phyloP scores from a whole-genome alignment of 53 echinoderm and acorn worm species.

The Antedon mediterranea region DNA sequence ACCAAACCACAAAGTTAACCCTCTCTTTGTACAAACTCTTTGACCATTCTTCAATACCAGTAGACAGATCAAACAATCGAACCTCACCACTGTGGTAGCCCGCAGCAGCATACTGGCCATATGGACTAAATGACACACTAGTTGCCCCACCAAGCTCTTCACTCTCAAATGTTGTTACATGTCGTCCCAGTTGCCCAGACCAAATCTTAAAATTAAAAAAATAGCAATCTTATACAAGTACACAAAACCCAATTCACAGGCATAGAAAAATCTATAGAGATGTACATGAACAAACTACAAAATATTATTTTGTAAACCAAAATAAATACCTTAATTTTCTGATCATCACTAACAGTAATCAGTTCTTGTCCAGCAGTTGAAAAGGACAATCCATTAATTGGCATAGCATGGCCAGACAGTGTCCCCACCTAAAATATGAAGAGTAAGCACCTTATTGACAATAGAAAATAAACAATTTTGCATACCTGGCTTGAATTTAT shows the following conservation, averaged over 20 bases:
- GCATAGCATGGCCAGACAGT: conserved; percentile 62
- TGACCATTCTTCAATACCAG: conserved; percentile 29
- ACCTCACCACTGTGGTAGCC: conserved; percentile 76
- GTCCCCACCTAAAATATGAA: conserved; percentile 54
- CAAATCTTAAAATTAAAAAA: conserved; percentile 40
- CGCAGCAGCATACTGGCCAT: conserved; percentile 39
- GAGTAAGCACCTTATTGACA: not conserved
- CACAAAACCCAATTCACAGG: too few species aligned
- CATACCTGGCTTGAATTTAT: too few species aligned
- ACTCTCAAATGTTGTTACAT: conserved; percentile 26
- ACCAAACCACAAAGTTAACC: conserved; percentile 53
- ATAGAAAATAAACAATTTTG: not conserved
- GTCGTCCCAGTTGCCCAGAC: conserved; percentile 84
- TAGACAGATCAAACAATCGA: conserved; percentile 32
- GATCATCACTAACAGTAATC: conserved; percentile 93
- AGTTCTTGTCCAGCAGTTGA: conserved; percentile 68
- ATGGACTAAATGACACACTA: conserved; percentile 37
- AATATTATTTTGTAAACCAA: too few species aligned
- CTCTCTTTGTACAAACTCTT: conserved; percentile 30
- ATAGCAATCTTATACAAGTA: not conserved
- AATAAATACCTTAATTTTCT: conserved; percentile 80
- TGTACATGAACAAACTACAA: too few species aligned
- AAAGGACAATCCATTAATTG: conserved; percentile 72
- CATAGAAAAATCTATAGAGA: too few species aligned
- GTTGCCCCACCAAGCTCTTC: conserved; percentile 30